Percentiles rank a stretch among this genome's conserved stretches.
These are phyloP conservation scores for Nasonia vitripennis DNA, from an alignment of 1,140 invertebrate species.

Conservation along the genomic window DNA sequence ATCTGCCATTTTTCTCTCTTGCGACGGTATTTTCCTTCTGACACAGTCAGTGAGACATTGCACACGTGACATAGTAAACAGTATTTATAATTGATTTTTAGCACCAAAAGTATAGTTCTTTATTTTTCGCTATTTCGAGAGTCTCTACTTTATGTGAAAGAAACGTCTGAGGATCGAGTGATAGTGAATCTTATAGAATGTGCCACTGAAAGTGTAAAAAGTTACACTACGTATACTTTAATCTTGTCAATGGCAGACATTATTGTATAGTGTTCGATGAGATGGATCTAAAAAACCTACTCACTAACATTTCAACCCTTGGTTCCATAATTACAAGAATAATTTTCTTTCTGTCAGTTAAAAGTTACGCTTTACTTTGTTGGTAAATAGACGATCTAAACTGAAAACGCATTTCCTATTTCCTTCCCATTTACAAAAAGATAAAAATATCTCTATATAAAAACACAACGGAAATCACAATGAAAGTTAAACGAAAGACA, in stretches of 20 bases:
- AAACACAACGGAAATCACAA: constrained; percentile 15
- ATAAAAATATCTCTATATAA: constrained; percentile 25
- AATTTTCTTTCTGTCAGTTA: constrained; percentile 53
- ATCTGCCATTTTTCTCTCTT: constrained; percentile 57
- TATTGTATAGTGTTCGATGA: constrained; percentile 47
- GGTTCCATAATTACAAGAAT: constrained; percentile 57
- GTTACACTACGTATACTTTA: no score
- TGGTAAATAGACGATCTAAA: constrained; percentile 47
- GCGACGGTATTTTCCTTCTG: not conserved
- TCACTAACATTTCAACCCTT: constrained; percentile 48
- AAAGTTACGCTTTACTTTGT: constrained; percentile 50
- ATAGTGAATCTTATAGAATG: not conserved
- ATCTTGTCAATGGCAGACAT: constrained; percentile 42
- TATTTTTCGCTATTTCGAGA: not conserved
- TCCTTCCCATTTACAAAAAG: constrained; percentile 2
- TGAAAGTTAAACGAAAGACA: not conserved
- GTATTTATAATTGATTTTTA: not conserved
- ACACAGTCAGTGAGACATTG: not conserved
- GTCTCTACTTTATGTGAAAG: not conserved
- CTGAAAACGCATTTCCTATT: constrained; percentile 18
- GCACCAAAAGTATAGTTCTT: not conserved
- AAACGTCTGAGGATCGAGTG: not conserved
- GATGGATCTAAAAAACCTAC: constrained; percentile 53
- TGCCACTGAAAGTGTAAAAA: not conserved
- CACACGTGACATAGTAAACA: not conserved